These are phyloP conservation scores for Oophaga sylvatica DNA, from an alignment of 2,797 vertebrate genomes.

Conservation along the genomic window DNA sequence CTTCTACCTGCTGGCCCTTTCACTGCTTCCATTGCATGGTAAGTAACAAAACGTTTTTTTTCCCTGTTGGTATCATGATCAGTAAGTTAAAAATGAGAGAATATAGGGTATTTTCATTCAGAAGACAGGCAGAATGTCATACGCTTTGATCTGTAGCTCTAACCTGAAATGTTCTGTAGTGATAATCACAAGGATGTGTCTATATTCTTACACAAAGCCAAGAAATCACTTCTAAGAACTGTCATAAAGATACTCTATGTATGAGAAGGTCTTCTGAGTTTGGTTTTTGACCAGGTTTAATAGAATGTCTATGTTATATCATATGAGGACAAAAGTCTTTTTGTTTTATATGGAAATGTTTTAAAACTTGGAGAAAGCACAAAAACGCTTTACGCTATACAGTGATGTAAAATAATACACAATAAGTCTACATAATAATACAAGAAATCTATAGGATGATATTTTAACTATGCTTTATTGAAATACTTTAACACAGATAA, in stretches of 20 bases:
- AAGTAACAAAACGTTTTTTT: constrained; percentile 21
- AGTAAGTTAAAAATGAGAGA: neutral
- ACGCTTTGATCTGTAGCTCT: neutral
- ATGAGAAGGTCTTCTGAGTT: neutral
- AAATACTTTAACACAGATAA: too few species aligned
- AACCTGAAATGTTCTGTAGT: neutral
- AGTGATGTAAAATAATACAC: too few species aligned
- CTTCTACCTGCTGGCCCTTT: constrained; percentile 10
- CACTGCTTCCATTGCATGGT: constrained; percentile 45
- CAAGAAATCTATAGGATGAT: too few species aligned
- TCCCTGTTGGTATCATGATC: too few species aligned
- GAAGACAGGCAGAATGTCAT: neutral
- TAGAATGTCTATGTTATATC: neutral
- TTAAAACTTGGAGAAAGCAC: too few species aligned
- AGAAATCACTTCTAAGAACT: neutral
- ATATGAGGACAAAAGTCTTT: neutral
- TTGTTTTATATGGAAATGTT: neutral
- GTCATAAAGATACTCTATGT: neutral
- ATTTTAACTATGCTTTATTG: too few species aligned
- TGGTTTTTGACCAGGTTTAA: neutral
- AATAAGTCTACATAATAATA: too few species aligned
- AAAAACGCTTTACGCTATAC: too few species aligned
- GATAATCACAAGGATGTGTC: neutral
- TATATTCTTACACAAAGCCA: neutral
- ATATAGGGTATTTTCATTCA: too few species aligned